phyloP scores from a whole-genome alignment of 2,113 vertebrate genomes.

The Vicugna pacos region DNA sequence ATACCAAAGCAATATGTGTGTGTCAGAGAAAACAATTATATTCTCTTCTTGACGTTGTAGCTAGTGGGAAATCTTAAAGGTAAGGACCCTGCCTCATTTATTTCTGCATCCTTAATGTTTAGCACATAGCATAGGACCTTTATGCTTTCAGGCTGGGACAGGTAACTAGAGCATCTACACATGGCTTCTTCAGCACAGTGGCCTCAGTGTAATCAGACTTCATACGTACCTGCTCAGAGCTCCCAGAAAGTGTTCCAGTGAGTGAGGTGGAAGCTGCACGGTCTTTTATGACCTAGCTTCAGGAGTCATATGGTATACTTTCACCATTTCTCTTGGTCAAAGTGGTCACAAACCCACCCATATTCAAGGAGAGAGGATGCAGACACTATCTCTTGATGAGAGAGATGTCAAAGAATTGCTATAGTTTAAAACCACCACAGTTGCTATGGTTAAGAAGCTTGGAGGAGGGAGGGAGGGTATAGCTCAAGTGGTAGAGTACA shows the following conservation, averaged over 20 bases:
- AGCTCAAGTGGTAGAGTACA: too few species aligned
- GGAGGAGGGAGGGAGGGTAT: background rate
- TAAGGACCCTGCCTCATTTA: background rate
- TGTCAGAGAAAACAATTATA: background rate
- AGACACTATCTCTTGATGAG: too few species aligned
- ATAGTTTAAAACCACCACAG: background rate
- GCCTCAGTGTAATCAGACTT: background rate
- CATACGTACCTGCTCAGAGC: background rate
- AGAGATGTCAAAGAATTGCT: background rate
- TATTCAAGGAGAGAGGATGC: background rate
- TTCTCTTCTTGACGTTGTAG: background rate
- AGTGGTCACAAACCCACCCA: background rate
- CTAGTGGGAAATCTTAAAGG: background rate
- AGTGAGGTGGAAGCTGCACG: background rate
- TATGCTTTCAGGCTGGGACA: background rate
- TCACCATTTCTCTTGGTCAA: background rate
- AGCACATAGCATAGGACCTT: background rate
- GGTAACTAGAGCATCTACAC: background rate
- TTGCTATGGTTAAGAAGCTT: background rate
- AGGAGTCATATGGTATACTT: background rate
- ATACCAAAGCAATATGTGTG: background rate
- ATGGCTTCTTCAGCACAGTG: background rate
- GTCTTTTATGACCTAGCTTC: background rate
- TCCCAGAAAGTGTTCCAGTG: background rate
- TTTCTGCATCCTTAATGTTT: background rate